These are phyloP conservation scores for Chelonus insularis DNA, from an alignment of 1,140 invertebrate genomes.

Conservation along the genomic window DNA sequence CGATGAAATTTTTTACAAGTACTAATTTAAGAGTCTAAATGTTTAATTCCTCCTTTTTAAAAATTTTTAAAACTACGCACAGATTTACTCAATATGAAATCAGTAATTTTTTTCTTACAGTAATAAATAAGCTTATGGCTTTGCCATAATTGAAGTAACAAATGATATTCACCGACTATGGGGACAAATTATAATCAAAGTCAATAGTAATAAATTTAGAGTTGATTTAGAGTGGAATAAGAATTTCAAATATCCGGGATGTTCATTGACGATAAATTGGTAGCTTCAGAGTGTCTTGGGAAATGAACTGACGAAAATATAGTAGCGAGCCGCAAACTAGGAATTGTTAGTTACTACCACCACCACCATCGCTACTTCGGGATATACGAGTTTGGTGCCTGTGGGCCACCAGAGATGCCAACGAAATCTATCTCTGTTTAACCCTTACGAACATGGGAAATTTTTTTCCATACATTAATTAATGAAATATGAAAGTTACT, in stretches of 20 bases:
- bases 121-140: too few species aligned
- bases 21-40: too few species aligned
- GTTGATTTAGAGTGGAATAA: slow-evolving; percentile 3
- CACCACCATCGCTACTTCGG: slow-evolving; percentile 37
- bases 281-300: slow-evolving; percentile 35
- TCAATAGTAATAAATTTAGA: background rate
- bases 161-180: too few species aligned
- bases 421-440: background rate
- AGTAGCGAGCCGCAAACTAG: slow-evolving; percentile 44
- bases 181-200: background rate
- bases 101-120: too few species aligned
- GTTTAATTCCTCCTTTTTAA: too few species aligned
- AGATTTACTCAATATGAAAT: too few species aligned
- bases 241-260: slow-evolving; percentile 2
- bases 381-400: slow-evolving; percentile 43
- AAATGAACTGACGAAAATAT: slow-evolving; percentile 40
- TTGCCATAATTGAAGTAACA: too few species aligned
- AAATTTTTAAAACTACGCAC: too few species aligned
- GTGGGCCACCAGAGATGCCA: slow-evolving; percentile 7
- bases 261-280: slow-evolving; percentile 36
- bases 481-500: background rate
- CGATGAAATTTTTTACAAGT: too few species aligned
- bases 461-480: background rate
- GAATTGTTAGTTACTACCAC: slow-evolving; percentile 49
- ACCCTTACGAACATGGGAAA: background rate